Conservation (phyloP, 1,140 invertebrate species). For the Leucophenga varia region DNA sequence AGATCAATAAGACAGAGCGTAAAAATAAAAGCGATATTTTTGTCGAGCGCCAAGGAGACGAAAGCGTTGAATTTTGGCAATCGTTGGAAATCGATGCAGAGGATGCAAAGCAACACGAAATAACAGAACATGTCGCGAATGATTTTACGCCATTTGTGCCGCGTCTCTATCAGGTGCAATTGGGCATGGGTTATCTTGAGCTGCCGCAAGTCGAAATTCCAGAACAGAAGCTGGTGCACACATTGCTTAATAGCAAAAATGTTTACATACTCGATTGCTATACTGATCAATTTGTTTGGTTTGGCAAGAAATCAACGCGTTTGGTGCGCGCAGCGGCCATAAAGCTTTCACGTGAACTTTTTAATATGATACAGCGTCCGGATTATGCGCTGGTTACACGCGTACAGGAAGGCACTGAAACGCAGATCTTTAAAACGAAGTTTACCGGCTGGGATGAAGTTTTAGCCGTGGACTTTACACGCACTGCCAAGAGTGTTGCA, state of each 20-base stretch:
- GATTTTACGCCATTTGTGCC: constrained; percentile 77
- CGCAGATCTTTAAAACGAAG: constrained; percentile 94
- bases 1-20: constrained; percentile 98
- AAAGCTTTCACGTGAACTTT: constrained; percentile 93
- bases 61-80: constrained; percentile 84
- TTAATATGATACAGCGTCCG: constrained; percentile 88
- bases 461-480: constrained; percentile 97
- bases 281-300: constrained; percentile 98
- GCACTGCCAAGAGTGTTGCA: constrained; percentile 95
- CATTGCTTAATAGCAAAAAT: constrained; percentile 85
- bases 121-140: constrained; percentile 73
- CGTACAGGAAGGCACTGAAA: constrained; percentile 83
- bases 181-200: constrained; percentile 98
- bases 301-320: constrained; percentile 96
- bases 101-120: constrained; percentile 30
- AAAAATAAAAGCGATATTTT: constrained; percentile 93
- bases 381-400: constrained; percentile 86
- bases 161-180: constrained; percentile 88
- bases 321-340: constrained; percentile 94
- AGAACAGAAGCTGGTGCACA: constrained; percentile 71
- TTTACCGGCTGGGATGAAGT: constrained; percentile 99
- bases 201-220: constrained; percentile 91
- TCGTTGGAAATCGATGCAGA: constrained; percentile 63
- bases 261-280: constrained; percentile 98
- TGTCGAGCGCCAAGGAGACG: constrained; percentile 77